phyloP scores from a whole-genome alignment of 2,888 invertebrate genomes.

The Minunthozetes semirufus region DNA sequence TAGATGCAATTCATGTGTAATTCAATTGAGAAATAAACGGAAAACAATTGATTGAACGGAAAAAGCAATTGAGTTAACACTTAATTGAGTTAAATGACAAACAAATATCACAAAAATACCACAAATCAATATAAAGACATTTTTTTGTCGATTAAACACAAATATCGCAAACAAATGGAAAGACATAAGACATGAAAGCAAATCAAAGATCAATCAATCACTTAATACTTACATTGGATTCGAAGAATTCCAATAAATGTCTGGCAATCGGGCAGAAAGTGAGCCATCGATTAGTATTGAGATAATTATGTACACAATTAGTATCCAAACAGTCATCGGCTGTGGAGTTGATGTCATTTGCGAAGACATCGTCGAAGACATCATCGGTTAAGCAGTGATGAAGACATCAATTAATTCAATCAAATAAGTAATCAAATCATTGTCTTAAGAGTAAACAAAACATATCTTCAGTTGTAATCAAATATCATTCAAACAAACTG shows the following conservation, averaged over 20 bases:
- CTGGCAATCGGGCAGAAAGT: conserved; percentile 39
- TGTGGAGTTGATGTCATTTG: neutral
- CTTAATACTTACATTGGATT: conserved; percentile 65
- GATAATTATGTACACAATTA: conserved; percentile 6
- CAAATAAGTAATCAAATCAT: too few relatives aligned
- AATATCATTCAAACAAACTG: too few relatives aligned
- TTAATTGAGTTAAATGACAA: conserved; percentile 4
- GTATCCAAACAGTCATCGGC: neutral
- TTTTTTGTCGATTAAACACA: neutral
- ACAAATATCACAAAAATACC: neutral
- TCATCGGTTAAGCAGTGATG: neutral
- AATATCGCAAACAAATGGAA: neutral
- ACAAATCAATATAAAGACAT: neutral
- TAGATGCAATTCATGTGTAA: neutral
- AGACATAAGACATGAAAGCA: neutral
- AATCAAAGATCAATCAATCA: neutral
- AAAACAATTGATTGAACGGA: neutral
- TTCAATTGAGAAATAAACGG: neutral
- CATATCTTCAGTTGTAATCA: too few relatives aligned
- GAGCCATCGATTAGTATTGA: conserved; percentile 26
- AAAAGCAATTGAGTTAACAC: neutral
- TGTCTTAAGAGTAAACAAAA: too few relatives aligned
- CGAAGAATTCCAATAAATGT: conserved; percentile 83
- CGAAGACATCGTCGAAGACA: neutral
- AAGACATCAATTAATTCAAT: neutral